Evolutionary conservation across 2,797 vertebrate species (phyloP), one percentile per base, ranked within the genome.

Genomic region (Platalea minor): DNA sequence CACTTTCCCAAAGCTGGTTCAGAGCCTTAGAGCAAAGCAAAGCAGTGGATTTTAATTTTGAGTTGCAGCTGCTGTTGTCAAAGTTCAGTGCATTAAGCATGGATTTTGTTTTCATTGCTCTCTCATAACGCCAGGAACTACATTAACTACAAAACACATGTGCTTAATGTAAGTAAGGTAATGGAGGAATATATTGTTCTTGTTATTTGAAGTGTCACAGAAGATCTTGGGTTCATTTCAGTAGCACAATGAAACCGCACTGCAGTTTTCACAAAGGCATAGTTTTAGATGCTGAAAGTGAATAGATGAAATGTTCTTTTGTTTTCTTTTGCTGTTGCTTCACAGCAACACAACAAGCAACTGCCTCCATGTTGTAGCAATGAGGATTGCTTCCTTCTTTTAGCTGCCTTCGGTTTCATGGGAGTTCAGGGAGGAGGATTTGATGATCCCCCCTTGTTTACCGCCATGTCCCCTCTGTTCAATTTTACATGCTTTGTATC

Each of bases 1-100:
- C 50, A n/a, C 54, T 92, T 92, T 54, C 65, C 35, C 75, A 88
- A 89, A 91, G 57, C 75, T n/a, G 19, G 37, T 78, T 92, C 84
- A 94, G 89, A 83, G 76, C 84, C 86, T 92, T 59, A 78, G 54
- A 96, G 92, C 89, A 95, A 78, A 89, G 76, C 75, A 68, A 91
- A 91, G 53, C 68, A 91, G 76, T 78, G 85, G 81, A 92, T 96
- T 96, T 95, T 95, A 95, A 95, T 96, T 97, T 93, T 89, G 89
- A 91, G 78, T 94, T 96, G 96, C 93, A 95, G 92, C 93, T 96
- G 89, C 88, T 94, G 68, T 95, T 95, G 84, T 94, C 94, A 94
- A 95, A 95, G 89, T 96, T 97, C 94, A 94, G 78, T 86, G 89
- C 84, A 94, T 96, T 96, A 96, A 89, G 88, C 86, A 81, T 53